phyloP scores from a whole-genome alignment of 2,888 invertebrate genomes.

The Acrobasis repandana region DNA sequence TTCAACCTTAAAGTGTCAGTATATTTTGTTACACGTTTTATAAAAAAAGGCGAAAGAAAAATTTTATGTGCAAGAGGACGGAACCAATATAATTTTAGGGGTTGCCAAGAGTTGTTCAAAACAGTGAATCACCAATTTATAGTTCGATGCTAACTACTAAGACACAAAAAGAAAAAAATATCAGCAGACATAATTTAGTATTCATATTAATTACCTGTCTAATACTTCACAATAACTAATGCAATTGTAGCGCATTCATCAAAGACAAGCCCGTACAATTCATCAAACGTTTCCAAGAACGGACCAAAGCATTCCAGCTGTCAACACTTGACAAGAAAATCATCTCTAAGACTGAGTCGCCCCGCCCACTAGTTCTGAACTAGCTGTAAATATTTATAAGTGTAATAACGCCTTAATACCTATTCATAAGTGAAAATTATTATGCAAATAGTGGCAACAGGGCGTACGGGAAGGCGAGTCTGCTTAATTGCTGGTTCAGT shows the following conservation, averaged over 20 bases:
- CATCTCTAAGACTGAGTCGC: constrained; percentile 48
- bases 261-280: constrained; percentile 61
- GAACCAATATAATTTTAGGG: no score
- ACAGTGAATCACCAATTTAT: no score
- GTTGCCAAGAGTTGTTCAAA: no score
- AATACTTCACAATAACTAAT: constrained; percentile 33
- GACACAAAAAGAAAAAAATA: not conserved
- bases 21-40: no score
- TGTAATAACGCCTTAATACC: constrained; percentile 77
- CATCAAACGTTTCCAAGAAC: constrained; percentile 60
- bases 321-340: constrained; percentile 69
- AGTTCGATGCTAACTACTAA: no score
- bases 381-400: constrained; percentile 79
- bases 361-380: constrained; percentile 61
- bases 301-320: constrained; percentile 55
- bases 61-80: no score
- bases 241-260: constrained; percentile 54
- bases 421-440: constrained; percentile 83
- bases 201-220: not conserved
- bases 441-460: constrained; percentile 77
- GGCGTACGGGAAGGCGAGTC: constrained; percentile 62
- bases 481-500: constrained; percentile 59
- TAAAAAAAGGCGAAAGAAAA: no score
- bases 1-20: no score
- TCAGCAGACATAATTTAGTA: not conserved